Evolutionary conservation across 2,888 invertebrate species (phyloP).

Genomic region (Euphydryas editha): DNA sequence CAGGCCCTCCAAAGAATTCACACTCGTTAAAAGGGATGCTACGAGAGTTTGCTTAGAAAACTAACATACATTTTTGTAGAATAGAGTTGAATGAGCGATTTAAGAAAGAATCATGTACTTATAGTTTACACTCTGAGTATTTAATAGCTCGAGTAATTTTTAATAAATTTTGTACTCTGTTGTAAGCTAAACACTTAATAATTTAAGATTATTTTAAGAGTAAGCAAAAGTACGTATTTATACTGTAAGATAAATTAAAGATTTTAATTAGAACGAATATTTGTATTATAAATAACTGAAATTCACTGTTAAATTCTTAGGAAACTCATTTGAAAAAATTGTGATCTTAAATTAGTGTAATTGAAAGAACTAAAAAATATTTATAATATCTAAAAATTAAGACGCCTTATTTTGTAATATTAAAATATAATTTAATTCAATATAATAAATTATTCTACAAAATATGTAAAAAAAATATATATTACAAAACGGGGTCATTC

Average conservation of each 20-base stretch:
- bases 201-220: neutral
- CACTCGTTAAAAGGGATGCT: constrained; percentile 26
- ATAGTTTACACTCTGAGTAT: neutral
- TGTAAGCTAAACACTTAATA: neutral
- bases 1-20: constrained; percentile 17
- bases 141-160: neutral
- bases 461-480: no score
- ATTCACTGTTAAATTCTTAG: neutral
- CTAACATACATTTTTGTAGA: constrained; percentile 13
- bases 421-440: no score
- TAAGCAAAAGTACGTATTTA: neutral
- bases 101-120: neutral
- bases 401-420: no score
- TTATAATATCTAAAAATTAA: no score
- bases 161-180: neutral
- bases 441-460: no score
- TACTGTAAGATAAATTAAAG: neutral
- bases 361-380: no score
- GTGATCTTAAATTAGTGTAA: no score
- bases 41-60: constrained; percentile 10
- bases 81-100: neutral
- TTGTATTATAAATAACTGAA: neutral
- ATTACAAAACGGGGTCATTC: no score
- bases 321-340: no score
- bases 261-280: neutral